Conservation (phyloP, 2,888 invertebrate genomes). For the Linnaemya vulpina region DNA sequence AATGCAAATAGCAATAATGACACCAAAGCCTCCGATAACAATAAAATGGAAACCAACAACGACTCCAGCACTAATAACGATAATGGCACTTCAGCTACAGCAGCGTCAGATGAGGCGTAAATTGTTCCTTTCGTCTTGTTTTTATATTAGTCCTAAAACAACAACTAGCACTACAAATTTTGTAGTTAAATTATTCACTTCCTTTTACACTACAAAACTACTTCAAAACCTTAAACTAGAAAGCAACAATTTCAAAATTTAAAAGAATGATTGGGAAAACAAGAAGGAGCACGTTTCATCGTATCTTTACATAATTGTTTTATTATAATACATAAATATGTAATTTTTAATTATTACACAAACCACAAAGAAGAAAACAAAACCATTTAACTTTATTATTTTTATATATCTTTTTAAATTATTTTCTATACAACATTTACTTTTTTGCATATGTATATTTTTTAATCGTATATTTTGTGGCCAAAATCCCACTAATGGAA, state of each 20-base stretch:
- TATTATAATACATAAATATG: conserved; percentile 20
- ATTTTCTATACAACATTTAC: conserved; percentile 47
- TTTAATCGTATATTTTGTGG: conserved; percentile 50
- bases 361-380: conserved; percentile 47
- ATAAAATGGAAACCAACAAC: conserved; percentile 73
- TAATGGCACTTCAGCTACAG: conserved; percentile 72
- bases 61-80: conserved; percentile 73
- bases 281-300: conserved; percentile 2
- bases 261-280: not conserved
- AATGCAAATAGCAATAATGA: conserved; percentile 73
- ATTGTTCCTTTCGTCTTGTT: conserved; percentile 32
- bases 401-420: conserved; percentile 49
- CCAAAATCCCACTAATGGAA: conserved; percentile 1
- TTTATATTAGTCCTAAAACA: conserved; percentile 38
- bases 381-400: conserved; percentile 44
- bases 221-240: conserved; percentile 52
- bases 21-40: conserved; percentile 73
- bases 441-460: conserved; percentile 47
- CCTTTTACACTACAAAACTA: conserved; percentile 55
- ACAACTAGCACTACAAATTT: conserved; percentile 40
- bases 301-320: conserved; percentile 40
- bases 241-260: conserved; percentile 24
- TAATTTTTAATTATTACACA: conserved; percentile 43
- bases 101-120: conserved; percentile 80
- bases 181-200: conserved; percentile 48